These are phyloP conservation scores for Chunga burmeisteri DNA, from an alignment of 2,113 vertebrate genomes.

Conservation along the genomic window DNA sequence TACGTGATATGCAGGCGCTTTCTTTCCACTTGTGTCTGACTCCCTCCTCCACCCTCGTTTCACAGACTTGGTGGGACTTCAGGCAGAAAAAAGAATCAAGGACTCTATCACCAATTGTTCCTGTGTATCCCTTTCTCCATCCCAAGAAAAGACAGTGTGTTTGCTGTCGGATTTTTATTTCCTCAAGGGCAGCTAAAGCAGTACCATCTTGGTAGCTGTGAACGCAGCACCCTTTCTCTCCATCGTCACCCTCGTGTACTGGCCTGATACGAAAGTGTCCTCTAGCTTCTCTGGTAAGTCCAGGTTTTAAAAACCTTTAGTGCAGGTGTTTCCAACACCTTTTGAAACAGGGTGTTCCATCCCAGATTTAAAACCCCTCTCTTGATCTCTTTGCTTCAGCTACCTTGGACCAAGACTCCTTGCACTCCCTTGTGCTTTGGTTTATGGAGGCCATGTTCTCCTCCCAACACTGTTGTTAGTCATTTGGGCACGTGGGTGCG, in stretches of 20 bases:
- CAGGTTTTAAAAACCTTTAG: background rate
- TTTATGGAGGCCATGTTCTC: background rate
- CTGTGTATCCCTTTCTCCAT: background rate
- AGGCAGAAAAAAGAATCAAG: background rate
- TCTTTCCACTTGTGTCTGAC: background rate
- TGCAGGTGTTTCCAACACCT: background rate
- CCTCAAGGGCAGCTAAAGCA: background rate
- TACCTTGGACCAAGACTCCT: background rate
- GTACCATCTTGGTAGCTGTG: background rate
- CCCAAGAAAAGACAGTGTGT: background rate
- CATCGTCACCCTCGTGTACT: background rate
- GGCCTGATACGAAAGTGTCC: background rate
- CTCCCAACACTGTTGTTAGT: background rate
- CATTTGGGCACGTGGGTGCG: background rate
- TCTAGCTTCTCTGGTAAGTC: background rate
- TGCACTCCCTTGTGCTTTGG: background rate
- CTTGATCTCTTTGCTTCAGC: background rate
- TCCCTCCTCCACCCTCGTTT: background rate
- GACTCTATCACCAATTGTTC: background rate
- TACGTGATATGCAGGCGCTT: background rate
- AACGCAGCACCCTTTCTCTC: background rate
- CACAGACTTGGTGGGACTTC: background rate
- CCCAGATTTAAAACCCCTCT: background rate
- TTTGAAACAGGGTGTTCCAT: background rate
- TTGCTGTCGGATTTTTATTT: background rate